Conservation (phyloP, 2,888 invertebrate species). For the Drosophila phalerata region DNA sequence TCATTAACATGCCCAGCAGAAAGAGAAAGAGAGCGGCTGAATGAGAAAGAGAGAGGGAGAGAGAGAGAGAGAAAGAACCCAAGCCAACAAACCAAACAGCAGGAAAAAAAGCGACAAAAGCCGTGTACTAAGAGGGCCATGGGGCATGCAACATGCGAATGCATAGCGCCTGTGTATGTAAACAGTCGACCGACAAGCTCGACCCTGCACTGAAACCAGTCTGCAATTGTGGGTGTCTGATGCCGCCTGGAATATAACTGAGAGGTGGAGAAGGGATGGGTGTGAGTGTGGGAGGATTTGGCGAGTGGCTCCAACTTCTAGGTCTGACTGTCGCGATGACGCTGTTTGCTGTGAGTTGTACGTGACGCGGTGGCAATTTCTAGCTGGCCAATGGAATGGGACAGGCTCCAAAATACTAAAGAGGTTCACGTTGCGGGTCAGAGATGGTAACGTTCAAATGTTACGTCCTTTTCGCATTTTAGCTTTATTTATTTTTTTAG, state of each 20-base stretch:
- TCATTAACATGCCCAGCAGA: slow-evolving; percentile 78
- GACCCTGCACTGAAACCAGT: slow-evolving; percentile 50
- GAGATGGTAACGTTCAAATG: slow-evolving; percentile 4
- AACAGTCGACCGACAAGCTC: slow-evolving; percentile 40
- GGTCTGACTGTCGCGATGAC: slow-evolving; percentile 12
- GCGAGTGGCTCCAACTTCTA: slow-evolving; percentile 21
- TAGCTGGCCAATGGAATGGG: slow-evolving; percentile 31
- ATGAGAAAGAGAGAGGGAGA: not conserved
- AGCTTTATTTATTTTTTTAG: not conserved
- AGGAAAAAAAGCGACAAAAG: slow-evolving; percentile 56
- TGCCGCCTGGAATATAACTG: slow-evolving; percentile 1
- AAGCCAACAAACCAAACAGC: slow-evolving; percentile 40
- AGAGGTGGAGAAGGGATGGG: not conserved
- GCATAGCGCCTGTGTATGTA: slow-evolving; percentile 43
- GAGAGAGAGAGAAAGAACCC: slow-evolving; percentile 22
- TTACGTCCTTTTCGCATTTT: slow-evolving; percentile 1
- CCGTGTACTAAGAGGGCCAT: slow-evolving; percentile 22
- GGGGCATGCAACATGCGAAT: slow-evolving; percentile 30
- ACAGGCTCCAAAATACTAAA: slow-evolving; percentile 14
- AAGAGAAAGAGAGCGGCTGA: not conserved
- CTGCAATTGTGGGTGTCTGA: slow-evolving; percentile 60
- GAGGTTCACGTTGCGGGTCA: slow-evolving; percentile 39
- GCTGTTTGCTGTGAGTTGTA: slow-evolving; percentile 49
- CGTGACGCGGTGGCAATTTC: slow-evolving; percentile 62
- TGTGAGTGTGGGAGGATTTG: slow-evolving; percentile 28